Percentiles rank a stretch among this genome's conserved stretches.
Conservation (phyloP, 2,113 vertebrate genomes). For the Misgurnus mizolepis region DNA sequence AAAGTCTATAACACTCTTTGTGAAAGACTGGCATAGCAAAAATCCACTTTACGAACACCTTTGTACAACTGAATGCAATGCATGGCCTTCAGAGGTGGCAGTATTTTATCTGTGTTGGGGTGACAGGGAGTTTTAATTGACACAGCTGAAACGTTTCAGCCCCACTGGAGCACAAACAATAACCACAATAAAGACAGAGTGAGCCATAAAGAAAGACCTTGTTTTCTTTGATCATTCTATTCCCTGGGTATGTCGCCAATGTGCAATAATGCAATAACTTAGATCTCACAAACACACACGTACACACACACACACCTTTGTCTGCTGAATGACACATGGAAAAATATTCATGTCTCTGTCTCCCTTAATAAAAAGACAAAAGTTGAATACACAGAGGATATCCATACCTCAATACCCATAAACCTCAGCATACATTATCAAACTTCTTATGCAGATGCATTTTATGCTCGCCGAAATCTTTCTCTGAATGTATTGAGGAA, state of each 20-base stretch:
- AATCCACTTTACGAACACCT: slow-evolving; percentile 19
- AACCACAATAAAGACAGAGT: slow-evolving; percentile 64
- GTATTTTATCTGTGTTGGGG: slow-evolving; percentile 52
- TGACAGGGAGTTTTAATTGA: slow-evolving; percentile 63
- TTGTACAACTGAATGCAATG: slow-evolving; percentile 40
- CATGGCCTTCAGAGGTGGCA: slow-evolving; percentile 53
- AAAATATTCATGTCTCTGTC: slow-evolving; percentile 32
- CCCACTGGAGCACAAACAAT: slow-evolving; percentile 61
- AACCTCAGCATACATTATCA: slow-evolving; percentile 24
- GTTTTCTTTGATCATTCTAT: slow-evolving; percentile 58
- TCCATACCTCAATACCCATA: slow-evolving; percentile 6
- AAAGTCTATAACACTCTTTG: background rate
- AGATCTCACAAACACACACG: slow-evolving; percentile 30
- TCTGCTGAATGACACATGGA: slow-evolving; percentile 37
- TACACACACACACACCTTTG: slow-evolving; percentile 38
- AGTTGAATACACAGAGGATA: slow-evolving; percentile 17
- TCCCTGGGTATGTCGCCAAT: slow-evolving; percentile 53
- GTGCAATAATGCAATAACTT: slow-evolving; percentile 34
- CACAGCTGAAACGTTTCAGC: slow-evolving; percentile 51
- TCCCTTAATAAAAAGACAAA: slow-evolving; percentile 41
- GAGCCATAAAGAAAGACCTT: slow-evolving; percentile 59
- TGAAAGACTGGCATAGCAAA: slow-evolving; percentile 12
- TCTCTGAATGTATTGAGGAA: slow-evolving; percentile 14
- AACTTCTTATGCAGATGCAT: slow-evolving; percentile 37
- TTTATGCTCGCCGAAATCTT: background rate